Conservation (phyloP, 1,140 invertebrate species). For the Globodera ellingtonae region DNA sequence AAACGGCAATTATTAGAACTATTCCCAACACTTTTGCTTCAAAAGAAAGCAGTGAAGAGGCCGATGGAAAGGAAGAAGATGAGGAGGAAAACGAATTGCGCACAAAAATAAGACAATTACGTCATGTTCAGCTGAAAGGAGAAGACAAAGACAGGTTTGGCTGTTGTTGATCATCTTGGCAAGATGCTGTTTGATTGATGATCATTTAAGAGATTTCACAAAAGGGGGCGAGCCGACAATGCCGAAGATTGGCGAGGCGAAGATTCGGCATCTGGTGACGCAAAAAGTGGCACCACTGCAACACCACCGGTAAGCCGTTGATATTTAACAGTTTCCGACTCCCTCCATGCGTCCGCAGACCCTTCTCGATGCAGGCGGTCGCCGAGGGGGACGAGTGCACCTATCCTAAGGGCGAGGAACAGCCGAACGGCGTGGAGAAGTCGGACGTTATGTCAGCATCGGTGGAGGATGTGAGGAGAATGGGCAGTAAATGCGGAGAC, state of each 20-base stretch:
- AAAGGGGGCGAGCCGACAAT: neutral
- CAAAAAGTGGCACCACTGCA: constrained; percentile 58
- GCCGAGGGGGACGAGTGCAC: constrained; percentile 17
- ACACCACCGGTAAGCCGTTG: constrained; percentile 47
- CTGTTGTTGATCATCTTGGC: no score
- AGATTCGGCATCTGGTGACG: constrained; percentile 57
- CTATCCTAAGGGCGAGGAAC: neutral
- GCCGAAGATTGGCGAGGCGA: constrained; percentile 26
- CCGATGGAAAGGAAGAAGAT: neutral
- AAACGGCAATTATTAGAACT: constrained; percentile 16
- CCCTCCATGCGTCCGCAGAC: constrained; percentile 22
- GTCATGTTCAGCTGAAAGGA: constrained; percentile 47
- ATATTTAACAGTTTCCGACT: neutral
- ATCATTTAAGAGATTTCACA: neutral
- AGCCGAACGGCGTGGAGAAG: neutral
- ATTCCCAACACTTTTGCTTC: constrained; percentile 3
- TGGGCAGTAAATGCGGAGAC: neutral
- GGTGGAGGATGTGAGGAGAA: neutral
- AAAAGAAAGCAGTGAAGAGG: neutral
- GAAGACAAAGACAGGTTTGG: no score
- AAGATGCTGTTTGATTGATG: no score
- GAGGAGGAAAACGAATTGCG: constrained; percentile 51
- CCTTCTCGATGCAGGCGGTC: constrained; percentile 59
- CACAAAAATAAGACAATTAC: constrained; percentile 54
- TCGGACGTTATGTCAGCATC: neutral